Base-by-base conservation (phyloP, 2,113 vertebrate genomes). In the Microcebus ravelobensis region DNA sequence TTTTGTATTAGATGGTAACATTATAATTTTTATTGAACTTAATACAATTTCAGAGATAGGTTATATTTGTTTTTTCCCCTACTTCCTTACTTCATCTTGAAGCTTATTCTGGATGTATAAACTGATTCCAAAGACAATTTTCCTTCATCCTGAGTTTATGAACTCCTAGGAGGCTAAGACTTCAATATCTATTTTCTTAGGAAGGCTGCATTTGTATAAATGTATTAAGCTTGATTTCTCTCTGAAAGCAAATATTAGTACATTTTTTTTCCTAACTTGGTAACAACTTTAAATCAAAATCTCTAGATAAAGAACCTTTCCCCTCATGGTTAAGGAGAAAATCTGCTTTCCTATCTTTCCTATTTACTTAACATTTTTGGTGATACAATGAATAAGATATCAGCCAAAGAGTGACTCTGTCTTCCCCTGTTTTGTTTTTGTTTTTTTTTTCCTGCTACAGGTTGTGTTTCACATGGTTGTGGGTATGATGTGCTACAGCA, bases 281-380 rank as follows among this genome's bases (percentile, higher is more conserved):
- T n/a, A 76, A 90, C 92, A 90, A 95, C 29, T n/a, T 85, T 65
- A 96, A 95, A 82, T 88, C 57, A n/a, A 97, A 96, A 91, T 94
- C 68, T 90, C 87, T 83, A 81, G 61, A 65, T 92, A 79, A 96
- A 92, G 29, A 13, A 65, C 21, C 84, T 73, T 79, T 79, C 8
- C 50, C 48, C 50, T 90, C 14, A 4, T 73, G 11, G 25, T 71
- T 96, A 50, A 92, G 82, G 61, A 67, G 68, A 83, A 95, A 97
- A 61, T 94, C 61, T 95, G 18, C 42, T 87, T 80, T n/a, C n/a
- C n/a, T 96, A 8, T 92, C 42, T 87, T 80, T n/a, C n/a, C n/a
- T 96, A 8, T 92, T 96, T 97, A 79, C 27, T 97, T 96, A 96
- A 70, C 42, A 88, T 90, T 95, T 97, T 67, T 82, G 36, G 34